Percentiles rank a stretch among this genome's conserved stretches.
Conservation (phyloP, 2,113 vertebrate species). For the Prunella himalayana region DNA sequence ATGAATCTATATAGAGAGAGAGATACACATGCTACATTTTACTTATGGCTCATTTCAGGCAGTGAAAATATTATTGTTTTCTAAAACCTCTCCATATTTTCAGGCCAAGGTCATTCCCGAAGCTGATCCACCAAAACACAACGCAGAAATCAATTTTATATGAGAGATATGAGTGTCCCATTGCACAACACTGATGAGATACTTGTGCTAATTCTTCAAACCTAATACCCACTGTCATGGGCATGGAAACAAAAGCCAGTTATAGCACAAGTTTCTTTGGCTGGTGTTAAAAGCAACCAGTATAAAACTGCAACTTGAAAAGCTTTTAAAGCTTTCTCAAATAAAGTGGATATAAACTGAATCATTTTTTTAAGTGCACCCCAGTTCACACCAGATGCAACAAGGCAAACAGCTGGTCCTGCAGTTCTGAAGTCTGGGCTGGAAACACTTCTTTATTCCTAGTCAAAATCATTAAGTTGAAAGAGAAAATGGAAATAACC, state of each 20-base stretch:
- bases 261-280: not conserved
- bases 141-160: not conserved
- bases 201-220: not conserved
- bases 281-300: not conserved
- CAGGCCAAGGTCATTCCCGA: not conserved
- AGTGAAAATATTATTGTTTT: not conserved
- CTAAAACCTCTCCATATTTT: not conserved
- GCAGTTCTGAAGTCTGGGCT: not conserved
- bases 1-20: fast-evolving
- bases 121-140: not conserved
- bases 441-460: not conserved
- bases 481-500: slow-evolving; percentile 7
- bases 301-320: not conserved
- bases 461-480: not conserved
- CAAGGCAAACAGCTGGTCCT: not conserved
- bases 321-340: not conserved
- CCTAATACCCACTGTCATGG: not conserved
- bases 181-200: not conserved
- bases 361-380: not conserved
- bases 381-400: not conserved
- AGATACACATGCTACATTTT: not conserved
- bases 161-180: not conserved
- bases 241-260: not conserved
- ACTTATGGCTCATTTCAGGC: not conserved
- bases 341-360: not conserved